Evolutionary conservation across 1,140 invertebrate genomes (phyloP).

Genomic region (Temnothorax nylanderi): DNA sequence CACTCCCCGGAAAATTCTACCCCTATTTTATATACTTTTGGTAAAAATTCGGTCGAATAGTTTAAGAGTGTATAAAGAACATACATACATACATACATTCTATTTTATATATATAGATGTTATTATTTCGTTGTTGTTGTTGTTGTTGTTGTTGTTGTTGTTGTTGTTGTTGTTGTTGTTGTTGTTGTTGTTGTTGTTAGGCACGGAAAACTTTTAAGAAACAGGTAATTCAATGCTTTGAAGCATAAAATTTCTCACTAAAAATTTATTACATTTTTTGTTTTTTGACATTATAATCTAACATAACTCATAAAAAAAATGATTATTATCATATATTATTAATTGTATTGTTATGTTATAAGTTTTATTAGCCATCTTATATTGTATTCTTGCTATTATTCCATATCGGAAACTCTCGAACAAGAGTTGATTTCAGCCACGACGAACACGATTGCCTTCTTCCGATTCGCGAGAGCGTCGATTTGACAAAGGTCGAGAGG

Average conservation of each 20-base stretch:
- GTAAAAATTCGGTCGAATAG: too few relatives aligned
- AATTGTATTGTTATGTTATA: not conserved
- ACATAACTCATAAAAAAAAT: not conserved
- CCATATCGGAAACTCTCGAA: not conserved
- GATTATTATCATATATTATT: not conserved
- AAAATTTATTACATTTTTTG: not conserved
- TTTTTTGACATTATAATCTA: not conserved
- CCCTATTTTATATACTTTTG: too few relatives aligned
- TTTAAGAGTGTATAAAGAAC: too few relatives aligned
- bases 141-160: not conserved
- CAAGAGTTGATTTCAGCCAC: not conserved
- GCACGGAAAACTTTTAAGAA: not conserved
- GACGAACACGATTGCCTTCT: not conserved
- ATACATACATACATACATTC: too few relatives aligned
- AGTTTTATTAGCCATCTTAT: not conserved
- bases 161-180: not conserved
- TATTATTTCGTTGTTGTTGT: not conserved
- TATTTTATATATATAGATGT: too few relatives aligned
- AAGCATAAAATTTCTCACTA: not conserved
- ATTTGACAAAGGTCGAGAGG: conserved; percentile 35
- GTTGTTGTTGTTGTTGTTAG: not conserved
- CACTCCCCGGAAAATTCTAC: too few relatives aligned
- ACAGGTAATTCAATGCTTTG: not conserved
- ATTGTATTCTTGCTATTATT: not conserved
- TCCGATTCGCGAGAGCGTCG: conserved; percentile 1